Evolutionary conservation across 2,797 vertebrate genomes (phyloP).

Genomic region (Spinus olivaceus): DNA sequence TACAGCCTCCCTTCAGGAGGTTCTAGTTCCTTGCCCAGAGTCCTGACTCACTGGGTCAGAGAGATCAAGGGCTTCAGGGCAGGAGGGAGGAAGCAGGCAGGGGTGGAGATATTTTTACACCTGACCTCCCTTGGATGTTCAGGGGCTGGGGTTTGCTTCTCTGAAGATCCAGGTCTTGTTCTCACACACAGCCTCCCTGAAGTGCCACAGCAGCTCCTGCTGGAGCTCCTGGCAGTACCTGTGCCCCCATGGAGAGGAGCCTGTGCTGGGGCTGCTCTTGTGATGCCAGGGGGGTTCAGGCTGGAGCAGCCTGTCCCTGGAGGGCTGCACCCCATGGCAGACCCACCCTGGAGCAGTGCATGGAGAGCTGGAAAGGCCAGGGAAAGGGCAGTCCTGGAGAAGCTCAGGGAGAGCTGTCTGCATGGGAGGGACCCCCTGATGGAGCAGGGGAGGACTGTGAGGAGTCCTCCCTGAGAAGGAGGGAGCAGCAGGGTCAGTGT

Average conservation of each 20-base stretch:
- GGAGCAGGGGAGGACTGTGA: not conserved
- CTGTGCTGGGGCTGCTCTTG: not conserved
- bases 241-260: not conserved
- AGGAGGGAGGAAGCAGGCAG: rapidly evolving
- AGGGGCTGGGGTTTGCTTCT: not conserved
- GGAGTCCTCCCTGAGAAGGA: not conserved
- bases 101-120: not conserved
- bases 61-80: not conserved
- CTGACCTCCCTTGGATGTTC: not conserved
- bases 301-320: not conserved
- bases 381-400: rapidly evolving
- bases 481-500: not conserved
- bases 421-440: rapidly evolving
- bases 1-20: too few species aligned
- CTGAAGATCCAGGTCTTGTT: not conserved
- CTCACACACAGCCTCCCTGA: not conserved
- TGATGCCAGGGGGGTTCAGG: not conserved
- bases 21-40: not conserved
- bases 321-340: rapidly evolving
- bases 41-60: not conserved
- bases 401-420: not conserved
- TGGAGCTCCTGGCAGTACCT: not conserved
- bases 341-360: not conserved
- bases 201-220: not conserved
- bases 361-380: not conserved